Evolutionary conservation across 2,888 invertebrate species (phyloP), one percentile per base, ranked within the genome.

Genomic region (Choreutis nemorana): DNA sequence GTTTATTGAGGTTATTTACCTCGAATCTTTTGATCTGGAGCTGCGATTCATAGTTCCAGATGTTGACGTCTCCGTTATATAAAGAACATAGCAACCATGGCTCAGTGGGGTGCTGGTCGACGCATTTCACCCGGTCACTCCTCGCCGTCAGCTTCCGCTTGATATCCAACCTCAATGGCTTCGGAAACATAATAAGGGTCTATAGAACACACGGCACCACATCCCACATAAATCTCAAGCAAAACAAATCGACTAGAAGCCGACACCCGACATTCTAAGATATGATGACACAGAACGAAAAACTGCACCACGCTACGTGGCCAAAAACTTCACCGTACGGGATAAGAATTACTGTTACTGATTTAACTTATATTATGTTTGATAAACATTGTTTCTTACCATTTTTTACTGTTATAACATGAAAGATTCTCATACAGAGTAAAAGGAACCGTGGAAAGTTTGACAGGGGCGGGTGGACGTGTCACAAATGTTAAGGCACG

Each of bases 11-110:
- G 22, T 2, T 8, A 31, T 35, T 45, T 55, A 90, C 90, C 81
- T 94, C 94, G 53, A 94, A 93, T 45, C 91, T 89, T 44, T 78
- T 78, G 43, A 93, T 91, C 45, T 93, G 83, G 49, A 89, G 87
- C 67, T 97, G 97, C 36, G 91, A 93, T 63, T 99, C 98, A 77
- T 94, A 91, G 66, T 99, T 98, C 97, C 98, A 99, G 55, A 99
- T 93, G 82, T 99, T 97, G 48, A 98, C 96, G 78, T 98, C 94
- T 46, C 99, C 99, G 78, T 96, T 97, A 83, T 99, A 99, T 16
- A 99, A 82, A 21, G 97, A 94, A 50, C 96, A 97, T 29, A 99
- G 83, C 86, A 99, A 93, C 99, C 99, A 99, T 42, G 97, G 97
- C 64, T 99, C 99, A 22, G 90, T 85, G 1, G 98, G 97, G 70